These are phyloP conservation scores for Rallus crepitans DNA, from an alignment of 2,797 vertebrate species.

Conservation along the genomic window DNA sequence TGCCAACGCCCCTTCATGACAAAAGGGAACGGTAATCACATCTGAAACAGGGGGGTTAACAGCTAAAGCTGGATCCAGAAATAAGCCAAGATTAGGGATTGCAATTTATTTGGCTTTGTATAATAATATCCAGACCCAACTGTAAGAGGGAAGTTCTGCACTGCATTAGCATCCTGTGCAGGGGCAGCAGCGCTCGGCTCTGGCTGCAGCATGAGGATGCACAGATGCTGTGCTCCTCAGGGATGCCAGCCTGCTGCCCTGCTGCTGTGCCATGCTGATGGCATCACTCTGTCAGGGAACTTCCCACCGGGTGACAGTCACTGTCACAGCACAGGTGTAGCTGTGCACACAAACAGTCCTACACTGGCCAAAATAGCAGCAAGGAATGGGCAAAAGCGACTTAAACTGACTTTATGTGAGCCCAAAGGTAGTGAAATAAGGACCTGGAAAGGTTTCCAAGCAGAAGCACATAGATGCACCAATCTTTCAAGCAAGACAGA, in stretches of 20 bases:
- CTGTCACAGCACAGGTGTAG: rapidly evolving
- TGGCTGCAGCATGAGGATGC: neutral
- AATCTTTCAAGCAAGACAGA: neutral
- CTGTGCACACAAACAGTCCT: neutral
- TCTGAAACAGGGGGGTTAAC: neutral
- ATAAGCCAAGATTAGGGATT: constrained; percentile 4
- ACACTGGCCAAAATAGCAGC: neutral
- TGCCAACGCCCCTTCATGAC: neutral
- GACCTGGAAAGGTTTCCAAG: neutral
- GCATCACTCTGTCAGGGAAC: neutral
- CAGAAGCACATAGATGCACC: rapidly evolving
- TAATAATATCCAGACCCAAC: constrained; percentile 48
- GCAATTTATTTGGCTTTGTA: neutral
- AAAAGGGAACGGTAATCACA: neutral
- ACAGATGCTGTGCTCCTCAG: neutral
- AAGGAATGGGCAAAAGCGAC: rapidly evolving
- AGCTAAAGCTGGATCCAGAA: neutral
- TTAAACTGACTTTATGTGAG: neutral
- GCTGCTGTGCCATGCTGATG: neutral
- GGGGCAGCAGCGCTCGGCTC: neutral
- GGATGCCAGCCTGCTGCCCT: neutral
- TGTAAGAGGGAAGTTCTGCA: neutral
- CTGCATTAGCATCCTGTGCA: neutral
- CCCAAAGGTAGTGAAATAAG: neutral
- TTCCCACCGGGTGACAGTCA: no score